Conservation (phyloP, 2,797 vertebrate genomes). For the Enteromius radiatus region DNA sequence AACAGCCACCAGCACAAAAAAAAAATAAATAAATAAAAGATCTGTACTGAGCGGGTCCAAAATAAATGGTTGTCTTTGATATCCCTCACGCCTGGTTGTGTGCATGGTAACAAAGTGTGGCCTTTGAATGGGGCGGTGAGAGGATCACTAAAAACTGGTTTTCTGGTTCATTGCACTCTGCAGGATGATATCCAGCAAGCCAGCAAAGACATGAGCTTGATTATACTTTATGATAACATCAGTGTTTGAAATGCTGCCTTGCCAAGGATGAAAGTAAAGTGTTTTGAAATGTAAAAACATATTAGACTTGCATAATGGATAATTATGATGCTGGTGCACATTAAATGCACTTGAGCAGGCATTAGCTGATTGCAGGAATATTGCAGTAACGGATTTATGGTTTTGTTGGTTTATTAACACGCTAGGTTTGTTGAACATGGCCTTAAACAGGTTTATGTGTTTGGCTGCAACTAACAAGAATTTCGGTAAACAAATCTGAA, state of each 20-base stretch:
- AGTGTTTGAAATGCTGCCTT: slow-evolving; percentile 51
- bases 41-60: slow-evolving; percentile 68
- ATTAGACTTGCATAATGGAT: slow-evolving; percentile 55
- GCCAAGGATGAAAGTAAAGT: slow-evolving; percentile 50
- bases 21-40: slow-evolving; percentile 64
- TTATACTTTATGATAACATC: slow-evolving; percentile 59
- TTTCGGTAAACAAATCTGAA: slow-evolving; percentile 7
- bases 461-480: background rate
- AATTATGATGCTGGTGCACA: slow-evolving; percentile 53
- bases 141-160: slow-evolving; percentile 50
- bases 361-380: slow-evolving; percentile 49
- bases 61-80: slow-evolving; percentile 75
- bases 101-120: slow-evolving; percentile 67
- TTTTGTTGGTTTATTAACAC: slow-evolving; percentile 39
- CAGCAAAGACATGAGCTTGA: slow-evolving; percentile 53
- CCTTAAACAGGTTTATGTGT: background rate
- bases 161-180: slow-evolving; percentile 42
- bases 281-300: slow-evolving; percentile 58
- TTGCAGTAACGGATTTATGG: slow-evolving; percentile 34
- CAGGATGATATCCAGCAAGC: slow-evolving; percentile 44
- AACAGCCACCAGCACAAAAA: slow-evolving; percentile 55
- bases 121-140: slow-evolving; percentile 68
- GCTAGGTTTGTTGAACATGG: background rate
- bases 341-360: slow-evolving; percentile 52
- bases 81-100: slow-evolving; percentile 54